Evolutionary conservation across 2,888 invertebrate species (phyloP).

Genomic region (Syrista parreyssii): DNA sequence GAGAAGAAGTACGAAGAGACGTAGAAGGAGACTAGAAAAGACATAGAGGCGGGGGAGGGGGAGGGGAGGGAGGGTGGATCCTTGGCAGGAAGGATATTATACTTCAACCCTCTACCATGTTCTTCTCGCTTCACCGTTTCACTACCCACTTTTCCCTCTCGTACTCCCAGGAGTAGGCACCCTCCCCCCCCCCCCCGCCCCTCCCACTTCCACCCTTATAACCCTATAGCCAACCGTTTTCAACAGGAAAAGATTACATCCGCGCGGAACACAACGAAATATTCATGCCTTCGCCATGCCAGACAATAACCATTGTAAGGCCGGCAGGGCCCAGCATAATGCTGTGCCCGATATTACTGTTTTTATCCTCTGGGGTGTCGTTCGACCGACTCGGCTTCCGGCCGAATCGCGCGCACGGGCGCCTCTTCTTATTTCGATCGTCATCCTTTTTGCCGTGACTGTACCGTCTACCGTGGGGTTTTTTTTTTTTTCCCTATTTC

Average conservation of each 20-base stretch:
- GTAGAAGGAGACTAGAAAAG: not conserved
- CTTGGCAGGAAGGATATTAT: not conserved
- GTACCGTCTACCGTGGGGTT: not conserved
- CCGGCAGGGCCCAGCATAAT: slow-evolving; percentile 24
- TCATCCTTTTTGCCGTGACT: not conserved
- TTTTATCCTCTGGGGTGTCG: slow-evolving; percentile 32
- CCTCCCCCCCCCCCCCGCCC: no score
- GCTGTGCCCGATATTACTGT: slow-evolving; percentile 36
- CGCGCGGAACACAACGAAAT: slow-evolving; percentile 35
- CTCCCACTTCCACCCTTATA: no score
- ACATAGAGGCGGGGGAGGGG: not conserved
- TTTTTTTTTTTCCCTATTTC: no score
- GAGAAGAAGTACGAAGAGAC: not conserved
- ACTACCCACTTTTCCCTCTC: not conserved
- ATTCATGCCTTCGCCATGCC: slow-evolving; percentile 35
- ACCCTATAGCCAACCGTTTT: not conserved
- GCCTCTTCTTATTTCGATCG: not conserved
- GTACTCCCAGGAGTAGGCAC: no score
- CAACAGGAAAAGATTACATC: slow-evolving; percentile 12
- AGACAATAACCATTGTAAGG: slow-evolving; percentile 42
- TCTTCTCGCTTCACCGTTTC: not conserved
- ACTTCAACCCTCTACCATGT: slow-evolving; percentile 3
- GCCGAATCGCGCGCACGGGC: not conserved
- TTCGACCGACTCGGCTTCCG: slow-evolving; percentile 34
- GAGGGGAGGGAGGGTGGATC: not conserved